Evolutionary conservation across 2,888 invertebrate genomes (phyloP).

Genomic region (Leucoma salicis): DNA sequence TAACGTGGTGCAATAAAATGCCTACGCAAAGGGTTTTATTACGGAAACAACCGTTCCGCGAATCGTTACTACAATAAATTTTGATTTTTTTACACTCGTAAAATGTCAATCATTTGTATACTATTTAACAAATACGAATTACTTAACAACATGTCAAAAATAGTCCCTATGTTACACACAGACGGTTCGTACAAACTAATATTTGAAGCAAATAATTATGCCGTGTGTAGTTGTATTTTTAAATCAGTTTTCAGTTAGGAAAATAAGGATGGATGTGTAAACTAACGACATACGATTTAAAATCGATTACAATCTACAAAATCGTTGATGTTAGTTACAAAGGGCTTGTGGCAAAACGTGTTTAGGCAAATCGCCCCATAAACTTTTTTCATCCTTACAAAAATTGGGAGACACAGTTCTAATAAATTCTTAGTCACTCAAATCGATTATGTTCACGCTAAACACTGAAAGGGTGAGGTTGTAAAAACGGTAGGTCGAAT

Average conservation of each 20-base stretch:
- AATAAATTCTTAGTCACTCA: conserved; percentile 43
- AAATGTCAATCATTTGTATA: conserved; percentile 65
- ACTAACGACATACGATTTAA: conserved; percentile 20
- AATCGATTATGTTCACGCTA: conserved; percentile 59
- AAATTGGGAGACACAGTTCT: conserved; percentile 49
- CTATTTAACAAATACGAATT: conserved; percentile 25
- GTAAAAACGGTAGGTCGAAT: conserved; percentile 71
- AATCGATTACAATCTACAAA: conserved; percentile 13
- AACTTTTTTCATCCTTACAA: conserved; percentile 51
- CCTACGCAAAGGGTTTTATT: conserved; percentile 50
- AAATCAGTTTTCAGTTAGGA: background rate
- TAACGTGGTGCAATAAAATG: conserved; percentile 47
- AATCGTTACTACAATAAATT: conserved; percentile 68
- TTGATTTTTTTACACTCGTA: conserved; percentile 52
- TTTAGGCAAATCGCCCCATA: conserved; percentile 52
- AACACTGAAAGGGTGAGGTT: conserved; percentile 47
- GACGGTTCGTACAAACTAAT: conserved; percentile 9
- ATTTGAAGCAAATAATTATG: background rate
- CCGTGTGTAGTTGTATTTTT: background rate
- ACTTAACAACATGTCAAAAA: background rate
- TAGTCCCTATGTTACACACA: conserved; percentile 8
- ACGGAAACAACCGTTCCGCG: conserved; percentile 67
- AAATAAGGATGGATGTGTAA: conserved; percentile 12
- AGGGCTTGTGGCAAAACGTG: conserved; percentile 56
- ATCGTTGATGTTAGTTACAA: conserved; percentile 25